Evolutionary conservation across 2,888 invertebrate species (phyloP).

Genomic region (Aethes cnicana): DNA sequence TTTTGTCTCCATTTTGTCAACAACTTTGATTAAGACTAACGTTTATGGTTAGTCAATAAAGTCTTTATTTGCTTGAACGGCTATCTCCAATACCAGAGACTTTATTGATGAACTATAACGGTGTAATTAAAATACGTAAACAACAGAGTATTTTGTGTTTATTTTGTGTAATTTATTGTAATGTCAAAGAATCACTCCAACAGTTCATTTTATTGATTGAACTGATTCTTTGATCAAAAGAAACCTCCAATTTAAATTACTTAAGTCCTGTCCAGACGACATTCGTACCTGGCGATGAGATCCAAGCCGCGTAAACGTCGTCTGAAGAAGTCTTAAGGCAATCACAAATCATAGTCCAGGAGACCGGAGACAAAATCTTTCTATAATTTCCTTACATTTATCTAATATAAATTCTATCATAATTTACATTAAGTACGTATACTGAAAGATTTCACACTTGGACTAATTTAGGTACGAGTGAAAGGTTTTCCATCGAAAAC

Average conservation of each 20-base stretch:
- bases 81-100: not conserved
- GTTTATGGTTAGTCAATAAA: slow-evolving; percentile 1
- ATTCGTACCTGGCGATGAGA: slow-evolving; percentile 36
- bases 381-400: slow-evolving; percentile 80
- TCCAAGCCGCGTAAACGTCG: slow-evolving; percentile 41
- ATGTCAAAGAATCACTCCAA: slow-evolving; percentile 15
- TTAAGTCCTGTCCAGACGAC: slow-evolving; percentile 56
- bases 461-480: slow-evolving; percentile 75
- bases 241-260: slow-evolving; percentile 27
- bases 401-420: slow-evolving; percentile 81
- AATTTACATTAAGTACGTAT: slow-evolving; percentile 83
- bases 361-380: slow-evolving; percentile 72
- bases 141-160: not conserved
- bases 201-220: slow-evolving; percentile 8
- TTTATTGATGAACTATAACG: not conserved
- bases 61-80: not conserved
- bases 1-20: slow-evolving; percentile 64
- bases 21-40: slow-evolving; percentile 27
- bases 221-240: slow-evolving; percentile 16
- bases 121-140: not conserved
- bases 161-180: not conserved
- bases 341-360: slow-evolving; percentile 33
- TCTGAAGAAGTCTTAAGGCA: slow-evolving; percentile 64
- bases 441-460: slow-evolving; percentile 79
- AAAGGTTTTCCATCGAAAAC: slow-evolving; percentile 55